These are phyloP conservation scores for Hirundo rustica DNA, from an alignment of 2,797 vertebrate genomes.

Conservation along the genomic window DNA sequence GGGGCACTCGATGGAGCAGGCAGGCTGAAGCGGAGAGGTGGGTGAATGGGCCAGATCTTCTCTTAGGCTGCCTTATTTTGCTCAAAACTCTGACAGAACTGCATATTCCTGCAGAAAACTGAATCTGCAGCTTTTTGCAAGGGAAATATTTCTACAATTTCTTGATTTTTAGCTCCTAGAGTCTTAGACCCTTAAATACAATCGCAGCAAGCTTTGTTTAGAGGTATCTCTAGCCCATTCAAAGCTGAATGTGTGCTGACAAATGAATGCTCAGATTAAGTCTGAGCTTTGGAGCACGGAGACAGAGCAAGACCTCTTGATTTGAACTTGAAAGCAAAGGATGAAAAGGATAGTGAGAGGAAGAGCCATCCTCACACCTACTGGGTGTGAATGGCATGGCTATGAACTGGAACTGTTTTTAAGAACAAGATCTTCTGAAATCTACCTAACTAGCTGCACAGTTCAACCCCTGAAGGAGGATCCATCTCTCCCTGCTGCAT, in stretches of 20 bases:
- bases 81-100: not conserved
- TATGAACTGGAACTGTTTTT: not conserved
- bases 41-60: not conserved
- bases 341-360: not conserved
- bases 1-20: fast-evolving
- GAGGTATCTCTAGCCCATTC: not conserved
- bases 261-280: not conserved
- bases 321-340: not conserved
- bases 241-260: not conserved
- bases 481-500: not conserved
- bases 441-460: not conserved
- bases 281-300: not conserved
- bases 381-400: fast-evolving
- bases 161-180: not conserved
- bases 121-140: not conserved
- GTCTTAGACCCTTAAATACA: not conserved
- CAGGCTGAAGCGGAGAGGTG: not conserved
- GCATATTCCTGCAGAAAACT: not conserved
- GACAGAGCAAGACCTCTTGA: not conserved
- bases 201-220: not conserved
- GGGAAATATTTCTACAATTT: not conserved
- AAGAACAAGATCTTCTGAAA: not conserved
- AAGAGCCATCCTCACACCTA: not conserved
- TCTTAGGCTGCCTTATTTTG: not conserved
- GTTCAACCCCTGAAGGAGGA: not conserved